Evolutionary conservation across 2,888 invertebrate genomes (phyloP).

Genomic region (Calameuta idolon): DNA sequence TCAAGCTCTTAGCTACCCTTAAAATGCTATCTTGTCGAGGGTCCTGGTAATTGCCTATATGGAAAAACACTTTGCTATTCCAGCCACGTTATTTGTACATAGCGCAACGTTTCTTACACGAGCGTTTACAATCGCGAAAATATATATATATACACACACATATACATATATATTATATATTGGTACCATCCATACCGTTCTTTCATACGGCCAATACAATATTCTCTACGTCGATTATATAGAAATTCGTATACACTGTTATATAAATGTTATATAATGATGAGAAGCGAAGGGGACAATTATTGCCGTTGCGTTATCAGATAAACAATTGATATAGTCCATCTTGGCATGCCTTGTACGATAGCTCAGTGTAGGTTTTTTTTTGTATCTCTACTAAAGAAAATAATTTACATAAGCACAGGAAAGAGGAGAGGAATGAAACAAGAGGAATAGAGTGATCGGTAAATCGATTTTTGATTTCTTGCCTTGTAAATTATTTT

Average conservation of each 20-base stretch:
- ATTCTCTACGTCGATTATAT: not conserved
- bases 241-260: not conserved
- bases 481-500: not conserved
- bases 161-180: slow-evolving; percentile 19
- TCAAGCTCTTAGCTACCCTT: not conserved
- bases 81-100: slow-evolving; percentile 5
- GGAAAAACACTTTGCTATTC: slow-evolving; percentile 1
- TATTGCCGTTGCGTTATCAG: no score
- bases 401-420: not conserved
- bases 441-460: not conserved
- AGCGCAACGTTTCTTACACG: not conserved
- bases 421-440: not conserved
- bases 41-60: not conserved
- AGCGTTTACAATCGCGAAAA: not conserved
- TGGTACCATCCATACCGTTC: not conserved
- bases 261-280: not conserved
- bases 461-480: not conserved
- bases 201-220: not conserved
- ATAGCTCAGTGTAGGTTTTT: not conserved
- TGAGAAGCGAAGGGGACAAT: not conserved
- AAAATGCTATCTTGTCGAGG: not conserved
- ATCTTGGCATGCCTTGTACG: not conserved
- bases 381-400: not conserved
- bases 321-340: no score
- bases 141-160: slow-evolving; percentile 2